phyloP scores from a whole-genome alignment of 2,113 vertebrate species.

The Holacanthus passer region DNA sequence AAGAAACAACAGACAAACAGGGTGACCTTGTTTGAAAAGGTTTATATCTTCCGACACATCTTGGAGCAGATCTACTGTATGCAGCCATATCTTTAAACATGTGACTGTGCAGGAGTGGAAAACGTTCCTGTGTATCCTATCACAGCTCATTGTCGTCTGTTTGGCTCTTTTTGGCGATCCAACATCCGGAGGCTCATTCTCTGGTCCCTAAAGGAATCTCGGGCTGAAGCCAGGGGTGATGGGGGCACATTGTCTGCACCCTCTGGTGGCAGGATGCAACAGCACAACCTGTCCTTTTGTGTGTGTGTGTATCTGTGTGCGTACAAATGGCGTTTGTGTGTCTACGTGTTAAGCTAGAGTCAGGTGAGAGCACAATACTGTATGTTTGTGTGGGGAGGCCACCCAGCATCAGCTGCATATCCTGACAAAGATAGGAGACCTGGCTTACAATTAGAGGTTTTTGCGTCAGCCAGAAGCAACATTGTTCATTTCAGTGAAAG shows the following conservation, averaged over 20 bases:
- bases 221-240: slow-evolving; percentile 63
- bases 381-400: slow-evolving; percentile 63
- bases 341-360: slow-evolving; percentile 40
- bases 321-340: slow-evolving; percentile 21
- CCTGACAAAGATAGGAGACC: slow-evolving; percentile 69
- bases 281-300: slow-evolving; percentile 67
- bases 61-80: slow-evolving; percentile 28
- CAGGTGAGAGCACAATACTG: slow-evolving; percentile 63
- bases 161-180: slow-evolving; percentile 50
- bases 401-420: slow-evolving; percentile 70
- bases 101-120: slow-evolving; percentile 24
- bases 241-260: slow-evolving; percentile 84
- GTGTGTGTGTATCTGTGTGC: not conserved
- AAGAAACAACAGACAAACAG: slow-evolving; percentile 25
- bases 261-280: slow-evolving; percentile 83
- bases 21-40: slow-evolving; percentile 32
- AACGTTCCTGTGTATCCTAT: slow-evolving; percentile 30
- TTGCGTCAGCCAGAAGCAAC: slow-evolving; percentile 66
- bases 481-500: slow-evolving; percentile 57
- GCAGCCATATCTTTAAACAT: slow-evolving; percentile 48
- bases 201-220: slow-evolving; percentile 65
- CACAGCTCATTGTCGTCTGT: slow-evolving; percentile 62
- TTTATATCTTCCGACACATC: slow-evolving; percentile 48
- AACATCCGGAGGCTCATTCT: slow-evolving; percentile 75
- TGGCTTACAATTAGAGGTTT: slow-evolving; percentile 67